Conservation (phyloP, 1,140 invertebrate species). For the Tetraneura akinire region DNA sequence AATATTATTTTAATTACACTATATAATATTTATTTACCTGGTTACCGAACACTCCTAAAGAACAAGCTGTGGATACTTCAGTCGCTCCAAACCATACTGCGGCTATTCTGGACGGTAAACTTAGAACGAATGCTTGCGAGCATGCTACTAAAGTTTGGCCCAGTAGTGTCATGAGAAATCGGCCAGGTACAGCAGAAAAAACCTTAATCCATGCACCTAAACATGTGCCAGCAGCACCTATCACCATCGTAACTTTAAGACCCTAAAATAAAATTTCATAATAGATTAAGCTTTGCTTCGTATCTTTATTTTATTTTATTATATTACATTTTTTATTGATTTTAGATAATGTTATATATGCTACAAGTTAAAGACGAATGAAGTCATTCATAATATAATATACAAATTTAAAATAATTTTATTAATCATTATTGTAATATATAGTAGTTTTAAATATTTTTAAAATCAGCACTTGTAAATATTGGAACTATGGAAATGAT, state of each 20-base stretch:
- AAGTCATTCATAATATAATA: too few relatives aligned
- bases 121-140: constrained; percentile 86
- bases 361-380: too few relatives aligned
- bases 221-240: constrained; percentile 85
- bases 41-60: constrained; percentile 97
- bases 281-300: too few relatives aligned
- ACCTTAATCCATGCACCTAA: constrained; percentile 94
- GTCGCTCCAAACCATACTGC: constrained; percentile 96
- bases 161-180: constrained; percentile 83
- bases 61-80: constrained; percentile 95
- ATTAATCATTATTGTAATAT: too few relatives aligned
- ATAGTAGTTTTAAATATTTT: too few relatives aligned
- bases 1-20: too few relatives aligned
- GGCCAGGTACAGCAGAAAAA: constrained; percentile 73
- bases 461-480: too few relatives aligned
- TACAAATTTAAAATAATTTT: too few relatives aligned
- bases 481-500: too few relatives aligned
- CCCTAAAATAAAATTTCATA: constrained; percentile 66
- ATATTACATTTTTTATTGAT: too few relatives aligned
- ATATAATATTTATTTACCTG: constrained; percentile 70
- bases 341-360: too few relatives aligned
- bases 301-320: too few relatives aligned
- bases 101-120: constrained; percentile 88
- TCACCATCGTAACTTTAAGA: constrained; percentile 76
- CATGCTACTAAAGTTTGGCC: constrained; percentile 87